Base-by-base conservation (phyloP, 23 tunicate species). In the Trididemnum nubilum region DNA sequence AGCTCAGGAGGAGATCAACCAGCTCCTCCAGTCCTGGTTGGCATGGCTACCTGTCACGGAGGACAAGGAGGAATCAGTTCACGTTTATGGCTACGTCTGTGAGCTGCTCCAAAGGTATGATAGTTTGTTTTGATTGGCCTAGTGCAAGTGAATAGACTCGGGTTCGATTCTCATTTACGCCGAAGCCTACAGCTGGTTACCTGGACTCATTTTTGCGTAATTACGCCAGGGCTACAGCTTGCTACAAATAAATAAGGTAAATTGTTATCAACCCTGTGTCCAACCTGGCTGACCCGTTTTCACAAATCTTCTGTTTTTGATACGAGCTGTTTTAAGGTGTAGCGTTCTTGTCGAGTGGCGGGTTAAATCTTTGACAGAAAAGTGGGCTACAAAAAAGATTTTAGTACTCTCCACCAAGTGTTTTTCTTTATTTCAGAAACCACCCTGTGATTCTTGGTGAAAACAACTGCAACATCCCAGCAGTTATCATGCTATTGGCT, bases 31-130 rank as follows among this genome's bases (percentile, higher is more conserved):
- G 67, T 25, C 50, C 2, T 96, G 97, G 97, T 79, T 96, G 89
- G 83, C 94, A 29, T 96, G 99, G 99, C 70, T 96, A 84, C 99
- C 99, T 1, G 99, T 96, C 26, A 82, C 87, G 26, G 94, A 89
- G 36, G 99, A 96, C 64, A 91, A 87, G 78, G 99, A 96, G 77
- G 99, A 96, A 50, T 89, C 97, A 27, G 87, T 66, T 29, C 96
- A 96, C 63, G 93, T 93, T 51, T 93, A 93, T 51, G 58, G 80
- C 36, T 93, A 83, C 35, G 79, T 93, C 19, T 93, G 98, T 59
- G 94, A 93, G n/a, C 65, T 93, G 33, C 83, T 93, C 25, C 94
- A 93, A 84, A 88, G 85, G 98, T 88, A 51, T 44, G 54, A 44
- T 15, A 15, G 54, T 9, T 44, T 44, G 54, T 9, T 15, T 15